Evolutionary conservation across 2,797 vertebrate species (phyloP).

Genomic region (Parotocinclus haroldoi): DNA sequence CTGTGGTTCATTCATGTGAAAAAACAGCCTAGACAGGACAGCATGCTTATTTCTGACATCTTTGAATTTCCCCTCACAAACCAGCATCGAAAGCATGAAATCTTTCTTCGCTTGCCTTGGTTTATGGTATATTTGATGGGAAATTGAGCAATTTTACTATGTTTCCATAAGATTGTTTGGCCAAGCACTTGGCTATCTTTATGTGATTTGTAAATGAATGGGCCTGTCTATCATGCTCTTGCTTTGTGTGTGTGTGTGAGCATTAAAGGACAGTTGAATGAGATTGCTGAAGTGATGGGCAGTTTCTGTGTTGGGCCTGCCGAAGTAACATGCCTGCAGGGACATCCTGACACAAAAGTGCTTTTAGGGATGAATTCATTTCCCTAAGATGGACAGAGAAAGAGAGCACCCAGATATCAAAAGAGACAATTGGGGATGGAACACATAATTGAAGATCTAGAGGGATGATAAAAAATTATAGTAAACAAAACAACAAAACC

Average conservation of each 20-base stretch:
- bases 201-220: conserved; percentile 19
- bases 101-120: no score
- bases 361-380: conserved; percentile 10
- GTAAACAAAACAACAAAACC: background rate
- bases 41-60: conserved; percentile 22
- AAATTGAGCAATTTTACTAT: conserved; percentile 28
- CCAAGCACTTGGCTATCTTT: conserved; percentile 13
- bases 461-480: conserved; percentile 1
- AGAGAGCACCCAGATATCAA: conserved; percentile 4
- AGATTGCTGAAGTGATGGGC: conserved; percentile 37
- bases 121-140: conserved; percentile 15
- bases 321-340: conserved; percentile 39
- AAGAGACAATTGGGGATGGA: conserved; percentile 10
- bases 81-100: conserved; percentile 15
- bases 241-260: conserved; percentile 14
- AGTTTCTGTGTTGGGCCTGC: conserved; percentile 36
- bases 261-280: conserved; percentile 29
- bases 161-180: conserved; percentile 14
- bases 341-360: conserved; percentile 33
- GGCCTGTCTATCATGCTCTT: conserved; percentile 25
- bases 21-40: conserved; percentile 24
- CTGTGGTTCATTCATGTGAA: conserved; percentile 32
- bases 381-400: background rate
- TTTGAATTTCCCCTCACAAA: conserved; percentile 15
- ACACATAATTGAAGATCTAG: conserved; percentile 7